These are phyloP conservation scores for Merodon equestris DNA, from an alignment of 2,888 invertebrate genomes.

Conservation along the genomic window DNA sequence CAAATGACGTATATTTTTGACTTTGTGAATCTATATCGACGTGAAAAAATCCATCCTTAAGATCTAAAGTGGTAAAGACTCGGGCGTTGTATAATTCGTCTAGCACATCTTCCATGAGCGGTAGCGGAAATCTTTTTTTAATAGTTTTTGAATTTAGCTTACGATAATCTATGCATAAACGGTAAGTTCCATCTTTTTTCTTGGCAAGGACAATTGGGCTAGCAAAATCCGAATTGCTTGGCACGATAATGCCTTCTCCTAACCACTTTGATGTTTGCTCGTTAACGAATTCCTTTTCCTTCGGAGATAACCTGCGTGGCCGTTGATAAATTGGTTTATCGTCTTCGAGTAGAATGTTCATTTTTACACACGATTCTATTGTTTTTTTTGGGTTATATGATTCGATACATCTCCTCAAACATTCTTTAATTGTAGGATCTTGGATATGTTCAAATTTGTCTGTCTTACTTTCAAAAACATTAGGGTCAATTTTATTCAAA, in stretches of 20 bases:
- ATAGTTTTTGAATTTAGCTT: conserved; percentile 4
- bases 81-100: neutral
- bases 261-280: no score
- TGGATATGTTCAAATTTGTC: no score
- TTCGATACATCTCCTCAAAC: no score
- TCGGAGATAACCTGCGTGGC: neutral
- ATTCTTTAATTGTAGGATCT: no score
- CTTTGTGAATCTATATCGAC: neutral
- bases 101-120: no score
- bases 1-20: neutral
- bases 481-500: no score
- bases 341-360: neutral
- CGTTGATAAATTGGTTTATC: conserved; percentile 8
- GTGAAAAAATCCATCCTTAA: conserved; percentile 4
- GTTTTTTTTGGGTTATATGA: no score
- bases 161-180: conserved; percentile 7
- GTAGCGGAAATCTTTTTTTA: no score
- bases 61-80: neutral
- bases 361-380: no score
- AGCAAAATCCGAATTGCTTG: conserved; percentile 2
- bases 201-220: conserved; percentile 10
- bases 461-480: no score
- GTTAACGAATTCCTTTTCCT: no score
- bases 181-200: conserved; percentile 5
- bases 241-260: conserved; percentile 1